Percentiles rank a stretch among this genome's conserved stretches.
These are phyloP conservation scores for Opisthocomus hoazin DNA, from an alignment of 2,113 vertebrate genomes.

Conservation along the genomic window DNA sequence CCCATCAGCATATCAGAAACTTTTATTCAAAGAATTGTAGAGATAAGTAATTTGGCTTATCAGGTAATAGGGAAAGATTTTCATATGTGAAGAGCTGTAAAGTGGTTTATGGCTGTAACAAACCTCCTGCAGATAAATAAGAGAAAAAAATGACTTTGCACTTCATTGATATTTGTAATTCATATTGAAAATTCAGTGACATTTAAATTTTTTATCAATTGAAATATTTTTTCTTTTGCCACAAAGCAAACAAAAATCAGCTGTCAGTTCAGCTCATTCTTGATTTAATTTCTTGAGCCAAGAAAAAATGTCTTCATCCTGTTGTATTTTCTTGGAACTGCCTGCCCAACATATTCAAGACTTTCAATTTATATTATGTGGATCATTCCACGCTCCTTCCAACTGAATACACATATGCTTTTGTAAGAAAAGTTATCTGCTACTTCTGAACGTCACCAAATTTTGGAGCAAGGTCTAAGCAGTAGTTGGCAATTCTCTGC, in stretches of 20 bases:
- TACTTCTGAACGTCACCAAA: neutral
- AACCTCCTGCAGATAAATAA: neutral
- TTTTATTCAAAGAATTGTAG: neutral
- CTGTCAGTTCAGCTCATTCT: neutral
- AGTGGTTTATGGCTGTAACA: neutral
- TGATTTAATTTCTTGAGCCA: neutral
- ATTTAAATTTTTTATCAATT: neutral
- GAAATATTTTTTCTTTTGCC: neutral
- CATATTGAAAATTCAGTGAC: neutral
- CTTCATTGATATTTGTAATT: neutral
- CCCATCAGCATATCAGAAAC: neutral
- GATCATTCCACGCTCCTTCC: neutral
- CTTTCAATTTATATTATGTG: neutral
- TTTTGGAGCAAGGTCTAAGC: neutral
- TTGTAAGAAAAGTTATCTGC: neutral
- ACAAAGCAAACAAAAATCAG: neutral
- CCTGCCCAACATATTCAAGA: neutral
- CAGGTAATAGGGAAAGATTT: neutral
- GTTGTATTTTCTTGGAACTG: neutral
- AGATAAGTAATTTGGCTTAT: neutral
- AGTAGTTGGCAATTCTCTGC: neutral
- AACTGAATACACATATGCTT: neutral
- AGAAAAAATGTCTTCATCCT: neutral
- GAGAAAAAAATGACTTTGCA: neutral
- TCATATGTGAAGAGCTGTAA: accelerated